phyloP scores from a whole-genome alignment of 2,113 vertebrate species.

The Lophotis ruficrista region DNA sequence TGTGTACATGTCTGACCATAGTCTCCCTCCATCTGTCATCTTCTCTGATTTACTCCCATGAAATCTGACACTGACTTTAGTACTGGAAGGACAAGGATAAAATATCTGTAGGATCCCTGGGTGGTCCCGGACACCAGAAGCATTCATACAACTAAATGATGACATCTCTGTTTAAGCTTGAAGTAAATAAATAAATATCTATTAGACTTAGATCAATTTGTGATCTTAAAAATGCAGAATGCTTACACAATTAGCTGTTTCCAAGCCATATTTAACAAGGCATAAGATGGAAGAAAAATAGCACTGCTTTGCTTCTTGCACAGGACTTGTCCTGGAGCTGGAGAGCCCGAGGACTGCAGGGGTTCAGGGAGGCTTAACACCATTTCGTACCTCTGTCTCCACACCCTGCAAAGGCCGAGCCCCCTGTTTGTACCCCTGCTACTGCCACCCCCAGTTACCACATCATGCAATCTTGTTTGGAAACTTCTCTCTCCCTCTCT shows the following conservation, averaged over 20 bases:
- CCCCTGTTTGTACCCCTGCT: neutral
- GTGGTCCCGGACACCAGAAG: neutral
- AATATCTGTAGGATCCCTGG: neutral
- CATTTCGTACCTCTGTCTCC: neutral
- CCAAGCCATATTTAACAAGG: neutral
- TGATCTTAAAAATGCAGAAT: neutral
- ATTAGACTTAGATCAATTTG: neutral
- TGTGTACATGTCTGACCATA: neutral
- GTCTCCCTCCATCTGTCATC: neutral
- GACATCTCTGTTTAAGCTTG: neutral
- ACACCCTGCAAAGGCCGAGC: neutral
- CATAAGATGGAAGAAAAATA: neutral
- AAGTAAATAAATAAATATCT: neutral
- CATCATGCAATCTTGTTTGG: neutral
- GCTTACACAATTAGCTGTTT: neutral
- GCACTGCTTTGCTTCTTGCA: neutral
- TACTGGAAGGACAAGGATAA: neutral
- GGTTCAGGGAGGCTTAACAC: neutral
- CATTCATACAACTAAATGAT: neutral
- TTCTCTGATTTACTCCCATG: neutral
- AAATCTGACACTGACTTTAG: neutral
- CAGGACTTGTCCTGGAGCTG: neutral
- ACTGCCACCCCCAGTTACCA: neutral
- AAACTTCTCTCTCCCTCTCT: neutral
- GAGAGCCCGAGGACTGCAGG: neutral